Evolutionary conservation across 2,113 vertebrate species (phyloP), one percentile per base, ranked within the genome.

Genomic region (Mixornis gularis): DNA sequence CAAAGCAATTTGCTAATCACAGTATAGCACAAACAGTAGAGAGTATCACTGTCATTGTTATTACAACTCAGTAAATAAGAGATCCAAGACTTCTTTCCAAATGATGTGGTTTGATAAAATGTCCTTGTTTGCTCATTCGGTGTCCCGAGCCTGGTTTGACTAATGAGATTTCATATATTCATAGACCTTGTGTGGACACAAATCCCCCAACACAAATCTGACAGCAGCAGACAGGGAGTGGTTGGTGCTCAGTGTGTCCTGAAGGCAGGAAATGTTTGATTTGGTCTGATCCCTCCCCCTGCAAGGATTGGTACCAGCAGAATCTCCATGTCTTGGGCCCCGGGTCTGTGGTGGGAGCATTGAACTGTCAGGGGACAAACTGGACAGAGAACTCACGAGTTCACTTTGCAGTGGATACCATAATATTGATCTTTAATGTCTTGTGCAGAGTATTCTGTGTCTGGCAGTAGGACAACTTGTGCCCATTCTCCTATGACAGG

Each of bases 281-380:
- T 79, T 7, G 8, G 0, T 11, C 36, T 48, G 26, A 48, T 13
- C 43, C 6, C 7, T 17, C 30, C 20, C 20, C 1, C 1, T 72
- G 51, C 44, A 38, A 26, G 38, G 43, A 18, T 4, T 56, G 26
- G 4, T 40, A 20, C n/a, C 17, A 53, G 56, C 18, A 71, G 36
- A 46, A 30, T 25, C 53, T 27, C 0, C 36, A 1, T 25, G 5
- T 83, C 36, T 65, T 43, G n/a, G 40, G 17, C 52, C 49, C 13
- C 27, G 27, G 30, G 17, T 48, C 40, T 46, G 6, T 10, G 18
- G 13, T 12, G n/a, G 7, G 9, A 22, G 4, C 24, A 21, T 3
- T 60, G 71, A 74, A 17, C 14, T 63, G 48, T 24, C 7, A 30
- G 12, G 22, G 30, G 26, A 48, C 19, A 64, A 83, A 79, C 29